These are phyloP conservation scores for Diceros bicornis DNA, from an alignment of 2,797 vertebrate genomes.

Conservation along the genomic window DNA sequence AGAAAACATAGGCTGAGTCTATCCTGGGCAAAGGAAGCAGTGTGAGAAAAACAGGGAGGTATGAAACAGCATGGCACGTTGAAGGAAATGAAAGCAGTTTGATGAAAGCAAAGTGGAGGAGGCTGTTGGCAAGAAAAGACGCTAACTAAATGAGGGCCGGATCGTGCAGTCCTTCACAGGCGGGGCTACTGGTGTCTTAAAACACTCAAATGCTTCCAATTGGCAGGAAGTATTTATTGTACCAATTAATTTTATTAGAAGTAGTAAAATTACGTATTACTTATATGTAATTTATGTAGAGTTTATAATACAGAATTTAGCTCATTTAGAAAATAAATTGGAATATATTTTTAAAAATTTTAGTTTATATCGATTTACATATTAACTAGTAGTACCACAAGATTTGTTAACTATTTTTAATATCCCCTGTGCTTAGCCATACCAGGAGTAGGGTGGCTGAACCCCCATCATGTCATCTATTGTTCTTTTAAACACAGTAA, in stretches of 20 bases:
- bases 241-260: too few relatives aligned
- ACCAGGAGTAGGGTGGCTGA: not conserved
- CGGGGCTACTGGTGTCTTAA: not conserved
- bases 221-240: too few relatives aligned
- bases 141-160: not conserved
- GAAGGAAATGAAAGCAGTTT: not conserved
- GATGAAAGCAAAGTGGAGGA: not conserved
- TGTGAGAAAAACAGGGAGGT: not conserved
- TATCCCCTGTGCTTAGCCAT: not conserved
- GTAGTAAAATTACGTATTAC: not conserved
- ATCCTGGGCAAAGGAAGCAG: not conserved
- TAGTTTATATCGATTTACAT: not conserved
- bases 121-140: not conserved
- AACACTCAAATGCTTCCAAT: not conserved
- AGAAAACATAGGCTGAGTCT: not conserved
- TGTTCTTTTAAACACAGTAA: not conserved
- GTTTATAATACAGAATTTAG: slow-evolving; percentile 23
- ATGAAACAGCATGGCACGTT: not conserved
- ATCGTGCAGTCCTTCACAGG: not conserved
- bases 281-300: not conserved
- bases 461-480: not conserved
- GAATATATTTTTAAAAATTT: not conserved
- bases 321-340: slow-evolving; percentile 4
- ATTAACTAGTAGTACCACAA: not conserved
- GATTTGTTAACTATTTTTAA: slow-evolving; percentile 4